Percentiles rank a stretch among this genome's conserved stretches.
Evolutionary conservation across 1,140 invertebrate genomes (phyloP).

Genomic region (Trichonephila clavipes): DNA sequence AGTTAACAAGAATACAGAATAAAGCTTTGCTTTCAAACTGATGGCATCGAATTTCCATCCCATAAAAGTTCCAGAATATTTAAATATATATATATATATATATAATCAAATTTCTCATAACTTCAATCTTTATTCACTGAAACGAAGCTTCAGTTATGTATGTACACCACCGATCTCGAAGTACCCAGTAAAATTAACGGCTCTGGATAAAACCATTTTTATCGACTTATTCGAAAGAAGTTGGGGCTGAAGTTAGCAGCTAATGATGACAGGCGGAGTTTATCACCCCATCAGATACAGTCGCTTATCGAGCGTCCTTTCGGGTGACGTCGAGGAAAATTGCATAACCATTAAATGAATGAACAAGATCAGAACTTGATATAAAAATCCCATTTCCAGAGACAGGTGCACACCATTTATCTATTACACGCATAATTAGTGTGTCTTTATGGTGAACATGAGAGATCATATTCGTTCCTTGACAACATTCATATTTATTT

Average conservation of each 20-base stretch:
- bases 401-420: too few relatives aligned
- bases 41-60: neutral
- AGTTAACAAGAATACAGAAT: neutral
- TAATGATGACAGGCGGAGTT: neutral
- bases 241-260: neutral
- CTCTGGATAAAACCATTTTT: neutral
- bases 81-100: too few relatives aligned
- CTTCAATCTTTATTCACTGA: neutral
- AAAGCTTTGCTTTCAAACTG: neutral
- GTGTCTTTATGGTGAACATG: too few relatives aligned
- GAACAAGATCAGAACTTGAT: neutral
- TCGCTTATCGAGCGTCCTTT: neutral
- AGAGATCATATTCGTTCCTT: too few relatives aligned
- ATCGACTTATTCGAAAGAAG: neutral
- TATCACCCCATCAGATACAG: neutral
- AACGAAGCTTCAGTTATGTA: neutral
- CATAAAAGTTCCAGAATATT: neutral
- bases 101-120: neutral
- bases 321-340: too few relatives aligned
- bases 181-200: constrained; percentile 27
- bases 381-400: neutral
- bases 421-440: too few relatives aligned
- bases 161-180: neutral
- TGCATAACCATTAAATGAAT: too few relatives aligned
- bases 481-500: too few relatives aligned